Evolutionary conservation across 2,888 invertebrate genomes (phyloP).

Genomic region (Eurytoma californica): DNA sequence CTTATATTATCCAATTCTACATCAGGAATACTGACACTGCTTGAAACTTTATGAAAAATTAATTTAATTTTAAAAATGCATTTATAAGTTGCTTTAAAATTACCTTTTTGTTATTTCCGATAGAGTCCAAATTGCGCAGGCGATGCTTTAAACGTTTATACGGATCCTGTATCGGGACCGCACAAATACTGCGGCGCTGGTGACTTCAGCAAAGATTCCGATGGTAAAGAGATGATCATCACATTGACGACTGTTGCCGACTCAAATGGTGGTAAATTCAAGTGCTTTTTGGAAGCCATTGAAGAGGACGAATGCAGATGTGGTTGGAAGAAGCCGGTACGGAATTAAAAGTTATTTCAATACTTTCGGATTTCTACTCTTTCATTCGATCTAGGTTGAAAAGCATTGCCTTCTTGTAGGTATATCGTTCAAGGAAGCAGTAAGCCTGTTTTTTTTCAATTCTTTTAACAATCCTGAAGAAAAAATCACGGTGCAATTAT

Average conservation of each 20-base stretch:
- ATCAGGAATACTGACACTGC: no score
- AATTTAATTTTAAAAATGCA: no score
- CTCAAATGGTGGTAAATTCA: slow-evolving; percentile 76
- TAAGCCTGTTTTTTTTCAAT: no score
- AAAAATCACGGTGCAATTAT: no score
- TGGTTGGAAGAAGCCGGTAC: slow-evolving; percentile 77
- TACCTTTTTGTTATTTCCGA: background rate
- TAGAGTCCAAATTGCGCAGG: slow-evolving; percentile 15
- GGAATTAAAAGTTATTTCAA: slow-evolving; percentile 14
- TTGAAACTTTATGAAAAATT: no score
- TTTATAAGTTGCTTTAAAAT: no score
- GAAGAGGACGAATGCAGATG: slow-evolving; percentile 75
- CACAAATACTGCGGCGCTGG: slow-evolving; percentile 78
- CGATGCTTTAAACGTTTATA: slow-evolving; percentile 22
- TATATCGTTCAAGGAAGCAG: no score
- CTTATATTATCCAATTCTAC: no score
- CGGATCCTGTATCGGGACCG: background rate
- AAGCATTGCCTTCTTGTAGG: no score
- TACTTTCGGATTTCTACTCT: no score
- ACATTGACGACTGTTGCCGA: slow-evolving; percentile 60
- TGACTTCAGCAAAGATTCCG: slow-evolving; percentile 63
- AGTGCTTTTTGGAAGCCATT: slow-evolving; percentile 72
- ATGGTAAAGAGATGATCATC: slow-evolving; percentile 63
- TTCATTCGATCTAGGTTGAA: no score
- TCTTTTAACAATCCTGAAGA: no score